Conservation (phyloP, 2,113 vertebrate genomes). For the Lophura nycthemera region DNA sequence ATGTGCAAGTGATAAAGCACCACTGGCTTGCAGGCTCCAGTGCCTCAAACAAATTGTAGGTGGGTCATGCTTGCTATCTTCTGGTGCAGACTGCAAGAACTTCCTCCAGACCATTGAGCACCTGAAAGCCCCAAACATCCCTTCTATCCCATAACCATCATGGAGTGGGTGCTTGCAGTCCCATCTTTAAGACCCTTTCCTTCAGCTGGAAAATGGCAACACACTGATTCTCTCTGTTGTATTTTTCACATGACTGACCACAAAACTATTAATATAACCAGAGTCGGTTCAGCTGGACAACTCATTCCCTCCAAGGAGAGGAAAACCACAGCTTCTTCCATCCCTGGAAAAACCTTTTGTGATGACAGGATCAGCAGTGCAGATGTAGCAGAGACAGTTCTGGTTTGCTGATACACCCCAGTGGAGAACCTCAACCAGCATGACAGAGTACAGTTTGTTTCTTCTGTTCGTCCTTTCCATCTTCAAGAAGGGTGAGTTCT, state of each 20-base stretch:
- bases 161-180: not conserved
- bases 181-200: not conserved
- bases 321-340: conserved; percentile 33
- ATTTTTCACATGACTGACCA: conserved; percentile 57
- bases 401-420: not conserved
- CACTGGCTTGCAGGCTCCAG: not conserved
- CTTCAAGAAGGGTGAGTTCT: conserved; percentile 63
- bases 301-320: conserved; percentile 35
- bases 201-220: not conserved
- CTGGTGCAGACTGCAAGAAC: not conserved
- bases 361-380: not conserved
- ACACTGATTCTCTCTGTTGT: not conserved
- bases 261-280: conserved; percentile 38
- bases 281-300: not conserved
- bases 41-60: not conserved
- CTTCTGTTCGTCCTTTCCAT: conserved; percentile 48
- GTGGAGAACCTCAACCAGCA: not conserved
- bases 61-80: not conserved
- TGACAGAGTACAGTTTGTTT: not conserved
- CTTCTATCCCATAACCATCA: not conserved
- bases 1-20: not conserved
- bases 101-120: not conserved
- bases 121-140: not conserved
- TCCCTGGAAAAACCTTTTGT: not conserved
- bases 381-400: not conserved